These are phyloP conservation scores for Tyrophagus putrescentiae DNA, from an alignment of 1,140 invertebrate genomes.

Conservation along the genomic window DNA sequence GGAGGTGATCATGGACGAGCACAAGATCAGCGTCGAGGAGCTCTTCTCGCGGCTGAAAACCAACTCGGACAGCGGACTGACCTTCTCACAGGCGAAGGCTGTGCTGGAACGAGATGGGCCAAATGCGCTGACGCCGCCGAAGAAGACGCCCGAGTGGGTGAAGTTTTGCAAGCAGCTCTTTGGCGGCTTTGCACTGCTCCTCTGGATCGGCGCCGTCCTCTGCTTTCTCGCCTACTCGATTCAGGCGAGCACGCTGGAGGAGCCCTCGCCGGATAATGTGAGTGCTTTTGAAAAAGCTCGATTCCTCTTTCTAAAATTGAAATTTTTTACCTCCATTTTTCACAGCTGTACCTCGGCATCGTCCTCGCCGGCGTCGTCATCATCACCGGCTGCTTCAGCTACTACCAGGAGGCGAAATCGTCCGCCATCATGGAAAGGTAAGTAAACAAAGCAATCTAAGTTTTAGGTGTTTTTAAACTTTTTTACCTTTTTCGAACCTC, in stretches of 20 bases:
- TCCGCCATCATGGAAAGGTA: slow-evolving; percentile 32
- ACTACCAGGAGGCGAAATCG: slow-evolving; percentile 37
- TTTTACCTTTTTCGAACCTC: too few species aligned
- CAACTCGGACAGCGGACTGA: slow-evolving; percentile 74
- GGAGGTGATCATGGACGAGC: slow-evolving; percentile 93
- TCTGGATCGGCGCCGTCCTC: slow-evolving; percentile 59
- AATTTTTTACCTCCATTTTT: slow-evolving; percentile 33
- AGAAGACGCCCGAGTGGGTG: slow-evolving; percentile 46
- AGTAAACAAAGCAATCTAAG: too few species aligned
- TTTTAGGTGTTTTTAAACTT: too few species aligned
- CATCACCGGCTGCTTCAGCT: slow-evolving; percentile 36
- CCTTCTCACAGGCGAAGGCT: slow-evolving; percentile 38
- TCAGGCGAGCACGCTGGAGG: slow-evolving; percentile 33
- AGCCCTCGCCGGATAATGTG: slow-evolving; percentile 37
- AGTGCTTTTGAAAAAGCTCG: slow-evolving; percentile 22
- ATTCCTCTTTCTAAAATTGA: neutral
- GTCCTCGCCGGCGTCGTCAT: slow-evolving; percentile 36
- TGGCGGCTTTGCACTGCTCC: slow-evolving; percentile 54
- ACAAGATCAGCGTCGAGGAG: slow-evolving; percentile 90
- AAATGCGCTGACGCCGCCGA: slow-evolving; percentile 50
- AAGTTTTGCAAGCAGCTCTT: slow-evolving; percentile 46
- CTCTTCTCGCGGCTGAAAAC: slow-evolving; percentile 69
- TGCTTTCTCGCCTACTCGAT: slow-evolving; percentile 51
- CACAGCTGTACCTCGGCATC: slow-evolving; percentile 35
- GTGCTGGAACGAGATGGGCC: slow-evolving; percentile 47